A percentile compares a stretch with the other conserved stretches of the same genome.
Evolutionary conservation across 2,888 invertebrate genomes (phyloP).

Genomic region (Acanthococcus lagerstroemiae): DNA sequence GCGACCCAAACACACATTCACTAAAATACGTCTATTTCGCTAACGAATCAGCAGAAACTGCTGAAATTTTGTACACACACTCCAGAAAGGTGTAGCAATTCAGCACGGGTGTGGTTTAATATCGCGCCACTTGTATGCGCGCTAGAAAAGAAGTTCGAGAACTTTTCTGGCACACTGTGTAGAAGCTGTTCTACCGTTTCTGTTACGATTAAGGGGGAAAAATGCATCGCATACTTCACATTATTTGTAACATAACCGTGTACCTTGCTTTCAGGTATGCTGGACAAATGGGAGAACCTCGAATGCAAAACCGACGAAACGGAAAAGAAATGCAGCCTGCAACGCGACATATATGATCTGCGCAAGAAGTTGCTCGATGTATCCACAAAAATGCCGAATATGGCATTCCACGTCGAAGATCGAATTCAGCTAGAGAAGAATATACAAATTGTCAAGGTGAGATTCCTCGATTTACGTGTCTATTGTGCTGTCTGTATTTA

Average conservation of each 20-base stretch:
- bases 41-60: too few relatives aligned
- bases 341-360: constrained; percentile 41
- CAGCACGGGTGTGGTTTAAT: too few relatives aligned
- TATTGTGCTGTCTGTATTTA: background rate
- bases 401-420: constrained; percentile 37
- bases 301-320: constrained; percentile 42
- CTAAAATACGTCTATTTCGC: too few relatives aligned
- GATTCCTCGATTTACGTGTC: constrained; percentile 32
- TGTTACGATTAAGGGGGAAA: background rate
- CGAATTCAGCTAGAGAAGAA: constrained; percentile 42
- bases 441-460: constrained; percentile 44
- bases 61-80: too few relatives aligned
- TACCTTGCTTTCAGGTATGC: constrained; percentile 41
- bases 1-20: too few relatives aligned
- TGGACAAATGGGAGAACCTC: constrained; percentile 46
- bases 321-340: constrained; percentile 39
- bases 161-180: too few relatives aligned
- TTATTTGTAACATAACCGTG: background rate
- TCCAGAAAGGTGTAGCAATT: too few relatives aligned
- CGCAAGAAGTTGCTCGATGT: constrained; percentile 41
- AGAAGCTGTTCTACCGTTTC: too few relatives aligned
- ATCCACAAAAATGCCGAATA: constrained; percentile 34
- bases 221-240: too few relatives aligned
- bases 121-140: too few relatives aligned
- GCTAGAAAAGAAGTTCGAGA: too few relatives aligned